Percentiles rank a stretch among this genome's conserved stretches.
Evolutionary conservation across 2,888 invertebrate genomes (phyloP).

Genomic region (Neoitamus cyanurus): DNA sequence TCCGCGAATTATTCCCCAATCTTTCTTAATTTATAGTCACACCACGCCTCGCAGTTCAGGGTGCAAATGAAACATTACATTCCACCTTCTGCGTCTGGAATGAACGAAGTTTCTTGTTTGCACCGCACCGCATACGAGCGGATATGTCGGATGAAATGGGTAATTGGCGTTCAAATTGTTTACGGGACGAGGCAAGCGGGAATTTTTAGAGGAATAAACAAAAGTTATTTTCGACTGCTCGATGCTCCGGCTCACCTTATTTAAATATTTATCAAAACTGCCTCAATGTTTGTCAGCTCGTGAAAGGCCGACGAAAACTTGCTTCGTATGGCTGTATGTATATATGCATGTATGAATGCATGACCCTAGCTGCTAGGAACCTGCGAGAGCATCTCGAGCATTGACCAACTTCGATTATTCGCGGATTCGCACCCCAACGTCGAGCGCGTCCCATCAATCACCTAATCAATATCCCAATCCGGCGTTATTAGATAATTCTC

Average conservation of each 20-base stretch:
- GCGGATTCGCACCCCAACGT: not conserved
- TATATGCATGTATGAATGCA: too few species aligned
- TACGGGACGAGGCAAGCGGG: not conserved
- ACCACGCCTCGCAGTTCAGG: not conserved
- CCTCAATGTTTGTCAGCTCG: not conserved
- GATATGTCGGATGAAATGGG: not conserved
- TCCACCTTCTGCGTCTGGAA: slow-evolving; percentile 17
- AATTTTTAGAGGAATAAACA: slow-evolving; percentile 17
- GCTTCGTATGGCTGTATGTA: not conserved
- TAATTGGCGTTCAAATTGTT: slow-evolving; percentile 31
- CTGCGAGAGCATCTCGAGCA: not conserved
- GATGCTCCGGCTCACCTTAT: not conserved
- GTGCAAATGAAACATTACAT: slow-evolving; percentile 15
- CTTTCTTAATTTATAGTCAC: slow-evolving; percentile 29
- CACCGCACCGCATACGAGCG: not conserved
- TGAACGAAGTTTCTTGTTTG: not conserved
- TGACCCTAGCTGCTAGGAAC: too few species aligned
- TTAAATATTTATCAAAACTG: slow-evolving; percentile 12
- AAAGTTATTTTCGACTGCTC: slow-evolving; percentile 12
- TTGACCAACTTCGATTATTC: not conserved
- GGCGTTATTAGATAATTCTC: slow-evolving; percentile 17
- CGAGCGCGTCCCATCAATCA: not conserved
- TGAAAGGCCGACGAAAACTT: not conserved
- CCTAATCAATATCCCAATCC: slow-evolving; percentile 11
- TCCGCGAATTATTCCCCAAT: slow-evolving; percentile 23